These are phyloP conservation scores for Psittacula derbiana DNA, from an alignment of 2,797 vertebrate genomes.

Conservation along the genomic window DNA sequence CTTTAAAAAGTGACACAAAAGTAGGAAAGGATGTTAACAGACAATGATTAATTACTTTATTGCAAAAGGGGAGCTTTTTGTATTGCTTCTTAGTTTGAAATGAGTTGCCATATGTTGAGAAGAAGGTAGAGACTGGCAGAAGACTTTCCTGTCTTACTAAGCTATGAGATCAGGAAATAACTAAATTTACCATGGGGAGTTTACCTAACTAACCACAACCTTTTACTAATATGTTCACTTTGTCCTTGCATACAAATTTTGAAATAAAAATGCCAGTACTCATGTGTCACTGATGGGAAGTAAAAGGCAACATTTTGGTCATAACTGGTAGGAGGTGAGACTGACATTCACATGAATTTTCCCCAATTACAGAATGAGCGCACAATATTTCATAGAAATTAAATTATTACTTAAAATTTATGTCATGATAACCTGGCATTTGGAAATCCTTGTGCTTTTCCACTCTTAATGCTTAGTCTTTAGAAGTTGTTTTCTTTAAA, in stretches of 20 bases:
- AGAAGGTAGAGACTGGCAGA: constrained; percentile 21
- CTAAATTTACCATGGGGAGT: constrained; percentile 58
- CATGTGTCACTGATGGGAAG: constrained; percentile 63
- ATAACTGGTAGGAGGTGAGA: constrained; percentile 32
- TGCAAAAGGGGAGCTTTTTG: constrained; percentile 37
- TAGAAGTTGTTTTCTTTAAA: neutral
- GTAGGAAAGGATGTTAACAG: constrained; percentile 26
- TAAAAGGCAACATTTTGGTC: constrained; percentile 60
- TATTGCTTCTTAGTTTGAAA: constrained; percentile 38
- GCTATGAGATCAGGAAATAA: constrained; percentile 39
- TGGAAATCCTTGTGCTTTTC: constrained; percentile 27
- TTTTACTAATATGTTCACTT: constrained; percentile 46
- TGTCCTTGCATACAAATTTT: constrained; percentile 38
- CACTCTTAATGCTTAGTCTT: neutral
- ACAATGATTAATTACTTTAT: constrained; percentile 56
- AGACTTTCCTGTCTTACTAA: constrained; percentile 58
- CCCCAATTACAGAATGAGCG: constrained; percentile 19
- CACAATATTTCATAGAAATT: constrained; percentile 48
- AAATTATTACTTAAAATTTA: constrained; percentile 14
- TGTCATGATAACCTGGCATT: neutral
- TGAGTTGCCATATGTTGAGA: constrained; percentile 37
- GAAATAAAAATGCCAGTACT: constrained; percentile 50
- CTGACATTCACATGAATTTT: constrained; percentile 43
- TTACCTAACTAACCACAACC: constrained; percentile 70
- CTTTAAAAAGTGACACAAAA: constrained; percentile 7